phyloP scores from a whole-genome alignment of 2,113 vertebrate species.

The Thinocorus orbignyianus region DNA sequence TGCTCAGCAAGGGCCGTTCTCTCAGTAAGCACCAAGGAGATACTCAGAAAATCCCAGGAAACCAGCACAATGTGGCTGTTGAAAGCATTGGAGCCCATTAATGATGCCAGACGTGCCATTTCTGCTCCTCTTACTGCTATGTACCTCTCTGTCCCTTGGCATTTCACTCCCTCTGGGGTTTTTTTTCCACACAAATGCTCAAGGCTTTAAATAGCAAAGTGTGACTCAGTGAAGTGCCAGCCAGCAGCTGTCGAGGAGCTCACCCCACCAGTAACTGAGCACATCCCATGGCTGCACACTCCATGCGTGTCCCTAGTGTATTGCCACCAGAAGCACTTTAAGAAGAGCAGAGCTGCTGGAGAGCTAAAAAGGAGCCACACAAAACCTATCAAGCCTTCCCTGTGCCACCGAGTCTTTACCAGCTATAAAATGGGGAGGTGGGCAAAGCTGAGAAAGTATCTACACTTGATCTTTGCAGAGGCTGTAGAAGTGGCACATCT shows the following conservation, averaged over 20 bases:
- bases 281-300: accelerated
- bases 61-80: background rate
- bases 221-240: background rate
- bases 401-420: accelerated
- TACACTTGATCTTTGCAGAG: background rate
- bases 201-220: background rate
- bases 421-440: background rate
- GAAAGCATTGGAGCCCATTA: background rate
- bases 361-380: background rate
- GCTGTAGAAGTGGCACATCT: background rate
- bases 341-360: background rate
- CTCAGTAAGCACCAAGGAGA: background rate
- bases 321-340: background rate
- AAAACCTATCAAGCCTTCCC: background rate
- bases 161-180: accelerated
- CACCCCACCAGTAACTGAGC: accelerated
- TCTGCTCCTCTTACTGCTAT: background rate
- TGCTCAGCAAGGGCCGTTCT: background rate
- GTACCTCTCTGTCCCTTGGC: background rate
- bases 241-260: background rate
- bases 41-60: background rate
- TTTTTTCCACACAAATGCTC: background rate
- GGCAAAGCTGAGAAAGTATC: background rate
- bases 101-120: accelerated
- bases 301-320: background rate